These are phyloP conservation scores for Rynchops niger DNA, from an alignment of 2,113 vertebrate species.

Conservation along the genomic window DNA sequence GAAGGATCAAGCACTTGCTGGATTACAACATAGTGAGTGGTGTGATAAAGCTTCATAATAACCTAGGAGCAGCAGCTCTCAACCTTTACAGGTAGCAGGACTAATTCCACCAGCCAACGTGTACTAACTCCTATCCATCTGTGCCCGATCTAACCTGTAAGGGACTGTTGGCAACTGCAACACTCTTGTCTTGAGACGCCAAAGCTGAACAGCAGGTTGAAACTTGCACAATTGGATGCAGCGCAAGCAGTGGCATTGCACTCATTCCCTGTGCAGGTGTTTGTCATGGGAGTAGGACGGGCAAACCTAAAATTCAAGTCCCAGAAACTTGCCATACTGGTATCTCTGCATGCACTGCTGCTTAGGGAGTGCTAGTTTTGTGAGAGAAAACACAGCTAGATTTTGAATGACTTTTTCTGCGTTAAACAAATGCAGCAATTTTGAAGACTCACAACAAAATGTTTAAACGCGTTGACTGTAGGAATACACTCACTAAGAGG, in stretches of 20 bases:
- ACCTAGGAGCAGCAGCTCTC: neutral
- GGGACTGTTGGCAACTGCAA: neutral
- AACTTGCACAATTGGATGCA: neutral
- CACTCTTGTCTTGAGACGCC: neutral
- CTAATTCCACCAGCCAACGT: neutral
- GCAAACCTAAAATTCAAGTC: conserved; percentile 50
- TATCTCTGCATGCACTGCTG: neutral
- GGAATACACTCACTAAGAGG: neutral
- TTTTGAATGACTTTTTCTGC: neutral
- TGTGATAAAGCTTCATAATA: conserved; percentile 13
- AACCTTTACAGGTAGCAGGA: neutral
- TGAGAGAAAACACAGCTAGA: neutral
- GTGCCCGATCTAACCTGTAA: neutral
- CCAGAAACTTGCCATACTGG: conserved; percentile 54
- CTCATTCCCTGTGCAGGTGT: neutral
- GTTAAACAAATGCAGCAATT: accelerated
- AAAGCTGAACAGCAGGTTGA: neutral
- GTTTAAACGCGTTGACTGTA: neutral
- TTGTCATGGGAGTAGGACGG: conserved; percentile 8
- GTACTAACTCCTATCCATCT: neutral
- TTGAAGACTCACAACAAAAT: neutral
- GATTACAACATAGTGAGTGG: conserved; percentile 6
- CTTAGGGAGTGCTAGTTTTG: conserved; percentile 16
- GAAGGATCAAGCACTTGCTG: conserved; percentile 31
- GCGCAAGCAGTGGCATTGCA: neutral